Evolutionary conservation across 2,113 vertebrate genomes (phyloP).

Genomic region (Anarhynchus alexandrinus): DNA sequence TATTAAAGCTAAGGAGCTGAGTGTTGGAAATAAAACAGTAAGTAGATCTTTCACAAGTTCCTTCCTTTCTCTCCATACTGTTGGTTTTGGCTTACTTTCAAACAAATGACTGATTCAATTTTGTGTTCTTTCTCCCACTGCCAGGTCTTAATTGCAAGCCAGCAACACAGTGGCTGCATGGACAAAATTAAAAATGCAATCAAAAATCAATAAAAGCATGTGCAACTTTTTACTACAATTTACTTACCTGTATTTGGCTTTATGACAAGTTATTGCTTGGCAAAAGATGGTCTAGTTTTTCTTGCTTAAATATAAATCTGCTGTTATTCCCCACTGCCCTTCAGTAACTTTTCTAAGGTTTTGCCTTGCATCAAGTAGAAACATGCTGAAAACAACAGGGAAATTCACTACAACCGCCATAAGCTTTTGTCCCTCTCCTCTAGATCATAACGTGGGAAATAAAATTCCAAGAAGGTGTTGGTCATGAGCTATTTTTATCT

Average conservation of each 20-base stretch:
- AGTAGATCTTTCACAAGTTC: not conserved
- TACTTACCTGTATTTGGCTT: not conserved
- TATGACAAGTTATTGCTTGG: not conserved
- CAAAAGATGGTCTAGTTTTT: not conserved
- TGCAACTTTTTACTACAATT: not conserved
- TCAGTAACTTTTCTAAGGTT: not conserved
- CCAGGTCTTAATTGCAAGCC: not conserved
- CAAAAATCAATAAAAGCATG: not conserved
- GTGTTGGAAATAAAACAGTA: not conserved
- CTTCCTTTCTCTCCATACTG: not conserved
- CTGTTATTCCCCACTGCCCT: not conserved
- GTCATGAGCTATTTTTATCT: not conserved
- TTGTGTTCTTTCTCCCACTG: not conserved
- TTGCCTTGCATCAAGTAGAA: not conserved
- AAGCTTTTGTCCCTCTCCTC: not conserved
- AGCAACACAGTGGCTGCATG: not conserved
- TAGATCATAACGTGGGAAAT: not conserved
- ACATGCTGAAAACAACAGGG: not conserved
- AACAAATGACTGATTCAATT: not conserved
- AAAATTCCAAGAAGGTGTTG: not conserved
- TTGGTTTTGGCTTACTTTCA: not conserved
- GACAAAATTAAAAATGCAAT: not conserved
- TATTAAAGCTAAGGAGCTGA: not conserved
- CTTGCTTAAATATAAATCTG: not conserved
- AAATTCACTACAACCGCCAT: not conserved